phyloP scores from a whole-genome alignment of 2,888 invertebrate species.

The Drosophila tripunctata region DNA sequence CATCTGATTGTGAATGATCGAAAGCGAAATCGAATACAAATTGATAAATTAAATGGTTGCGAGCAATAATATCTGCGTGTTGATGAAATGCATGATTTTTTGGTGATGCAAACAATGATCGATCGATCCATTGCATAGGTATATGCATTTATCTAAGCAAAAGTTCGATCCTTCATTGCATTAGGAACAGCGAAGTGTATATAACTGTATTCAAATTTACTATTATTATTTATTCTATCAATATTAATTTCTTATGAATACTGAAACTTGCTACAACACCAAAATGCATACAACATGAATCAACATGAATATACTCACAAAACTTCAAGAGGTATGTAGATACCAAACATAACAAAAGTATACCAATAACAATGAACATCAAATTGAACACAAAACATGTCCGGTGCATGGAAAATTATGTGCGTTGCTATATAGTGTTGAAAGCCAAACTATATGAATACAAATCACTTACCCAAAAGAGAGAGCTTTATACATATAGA shows the following conservation, averaged over 20 bases:
- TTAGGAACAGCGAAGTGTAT: slow-evolving; percentile 72
- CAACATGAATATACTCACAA: slow-evolving; percentile 49
- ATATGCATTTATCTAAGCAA: slow-evolving; percentile 43
- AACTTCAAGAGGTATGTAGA: no score
- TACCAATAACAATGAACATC: slow-evolving; percentile 72
- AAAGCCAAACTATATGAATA: slow-evolving; percentile 46
- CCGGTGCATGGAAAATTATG: slow-evolving; percentile 73
- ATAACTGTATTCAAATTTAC: slow-evolving; percentile 40
- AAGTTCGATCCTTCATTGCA: slow-evolving; percentile 75
- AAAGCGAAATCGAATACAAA: slow-evolving; percentile 37
- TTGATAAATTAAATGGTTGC: slow-evolving; percentile 81
- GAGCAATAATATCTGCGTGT: slow-evolving; percentile 85
- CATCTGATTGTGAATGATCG: slow-evolving; percentile 57
- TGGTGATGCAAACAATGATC: slow-evolving; percentile 81
- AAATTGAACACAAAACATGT: slow-evolving; percentile 70
- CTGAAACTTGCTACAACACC: slow-evolving; percentile 53
- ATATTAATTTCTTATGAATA: slow-evolving; percentile 42
- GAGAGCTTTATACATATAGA: slow-evolving; percentile 69
- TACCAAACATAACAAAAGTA: slow-evolving; percentile 33
- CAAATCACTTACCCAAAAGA: slow-evolving; percentile 59
- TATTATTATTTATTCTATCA: slow-evolving; percentile 25
- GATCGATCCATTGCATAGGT: slow-evolving; percentile 80
- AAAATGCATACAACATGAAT: slow-evolving; percentile 58
- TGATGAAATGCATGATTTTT: slow-evolving; percentile 82
- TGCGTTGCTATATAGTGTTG: slow-evolving; percentile 70